phyloP scores from a whole-genome alignment of 30 jellyfish, hydroid and myxozoan genomes.

The Aurelia sp. region DNA sequence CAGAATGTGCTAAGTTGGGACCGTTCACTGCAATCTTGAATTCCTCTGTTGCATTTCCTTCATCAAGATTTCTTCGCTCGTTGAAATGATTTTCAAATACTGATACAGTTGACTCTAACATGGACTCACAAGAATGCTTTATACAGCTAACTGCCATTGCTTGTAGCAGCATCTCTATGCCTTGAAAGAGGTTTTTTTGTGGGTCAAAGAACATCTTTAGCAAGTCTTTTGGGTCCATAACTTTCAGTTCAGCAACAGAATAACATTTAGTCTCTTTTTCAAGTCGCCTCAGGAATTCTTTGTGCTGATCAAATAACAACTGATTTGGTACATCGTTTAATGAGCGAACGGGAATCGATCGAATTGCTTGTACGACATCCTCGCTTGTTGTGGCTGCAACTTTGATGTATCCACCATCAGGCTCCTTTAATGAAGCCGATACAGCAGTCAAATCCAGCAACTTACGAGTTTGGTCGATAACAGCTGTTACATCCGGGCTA shows the following conservation, averaged over 20 bases:
- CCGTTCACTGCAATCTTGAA: slow-evolving; percentile 5
- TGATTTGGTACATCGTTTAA: not conserved
- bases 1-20: slow-evolving; percentile 3
- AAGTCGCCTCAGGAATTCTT: slow-evolving; percentile 2
- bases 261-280: not conserved
- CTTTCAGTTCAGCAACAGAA: not conserved
- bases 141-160: slow-evolving; percentile 17
- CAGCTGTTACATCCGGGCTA: slow-evolving; percentile 31
- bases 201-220: not conserved
- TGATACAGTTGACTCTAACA: slow-evolving; percentile 2
- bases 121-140: slow-evolving; percentile 13
- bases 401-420: slow-evolving; percentile 12
- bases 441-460: slow-evolving; percentile 46
- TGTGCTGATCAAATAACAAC: not conserved
- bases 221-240: not conserved
- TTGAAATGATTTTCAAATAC: slow-evolving; percentile 13
- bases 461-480: slow-evolving; percentile 19
- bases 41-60: slow-evolving; percentile 5
- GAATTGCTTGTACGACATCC: not conserved
- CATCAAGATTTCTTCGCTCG: not conserved
- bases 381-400: slow-evolving; percentile 20
- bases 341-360: slow-evolving; percentile 4
- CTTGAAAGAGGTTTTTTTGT: not conserved
- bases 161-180: slow-evolving; percentile 8
- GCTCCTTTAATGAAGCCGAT: slow-evolving; percentile 14